phyloP scores from a whole-genome alignment of 2,113 vertebrate species.

The Tenrec ecaudatus region DNA sequence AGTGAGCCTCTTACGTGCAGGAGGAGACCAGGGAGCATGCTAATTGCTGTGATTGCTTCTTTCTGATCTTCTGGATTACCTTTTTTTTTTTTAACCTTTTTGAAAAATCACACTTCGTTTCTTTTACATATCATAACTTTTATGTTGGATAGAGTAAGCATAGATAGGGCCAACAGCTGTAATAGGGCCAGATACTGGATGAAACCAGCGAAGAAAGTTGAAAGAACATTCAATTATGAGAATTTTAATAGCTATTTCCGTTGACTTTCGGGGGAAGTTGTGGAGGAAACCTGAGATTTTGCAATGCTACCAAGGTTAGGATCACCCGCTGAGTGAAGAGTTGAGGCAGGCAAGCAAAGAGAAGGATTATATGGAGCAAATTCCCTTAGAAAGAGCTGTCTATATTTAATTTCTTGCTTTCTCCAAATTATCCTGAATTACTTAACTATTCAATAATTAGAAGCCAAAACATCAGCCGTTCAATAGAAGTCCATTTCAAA shows the following conservation, averaged over 20 bases:
- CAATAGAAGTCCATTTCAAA: constrained; percentile 63
- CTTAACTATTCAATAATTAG: constrained; percentile 71
- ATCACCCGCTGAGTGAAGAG: constrained; percentile 69
- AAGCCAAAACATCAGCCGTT: constrained; percentile 56
- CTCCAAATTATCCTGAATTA: constrained; percentile 63
- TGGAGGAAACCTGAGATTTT: constrained; percentile 62
- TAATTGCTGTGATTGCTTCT: not conserved
- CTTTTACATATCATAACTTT: constrained; percentile 26
- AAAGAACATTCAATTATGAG: constrained; percentile 63
- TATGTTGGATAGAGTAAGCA: not conserved
- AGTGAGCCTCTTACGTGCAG: not conserved
- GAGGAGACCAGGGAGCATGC: not conserved
- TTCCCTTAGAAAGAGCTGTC: constrained; percentile 42
- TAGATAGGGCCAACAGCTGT: constrained; percentile 1
- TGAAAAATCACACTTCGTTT: constrained; percentile 38
- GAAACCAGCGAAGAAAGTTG: constrained; percentile 35
- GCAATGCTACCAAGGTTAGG: constrained; percentile 67
- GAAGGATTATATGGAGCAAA: constrained; percentile 57
- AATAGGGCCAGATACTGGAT: constrained; percentile 1
- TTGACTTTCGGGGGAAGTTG: constrained; percentile 40
- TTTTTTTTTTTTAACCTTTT: not conserved
- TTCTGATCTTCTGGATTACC: not conserved
- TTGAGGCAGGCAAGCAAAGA: constrained; percentile 44
- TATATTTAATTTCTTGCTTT: constrained; percentile 62
- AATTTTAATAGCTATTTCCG: constrained; percentile 60